Conservation (phyloP, 2,113 vertebrate species). For the Hoplias malabaricus region DNA sequence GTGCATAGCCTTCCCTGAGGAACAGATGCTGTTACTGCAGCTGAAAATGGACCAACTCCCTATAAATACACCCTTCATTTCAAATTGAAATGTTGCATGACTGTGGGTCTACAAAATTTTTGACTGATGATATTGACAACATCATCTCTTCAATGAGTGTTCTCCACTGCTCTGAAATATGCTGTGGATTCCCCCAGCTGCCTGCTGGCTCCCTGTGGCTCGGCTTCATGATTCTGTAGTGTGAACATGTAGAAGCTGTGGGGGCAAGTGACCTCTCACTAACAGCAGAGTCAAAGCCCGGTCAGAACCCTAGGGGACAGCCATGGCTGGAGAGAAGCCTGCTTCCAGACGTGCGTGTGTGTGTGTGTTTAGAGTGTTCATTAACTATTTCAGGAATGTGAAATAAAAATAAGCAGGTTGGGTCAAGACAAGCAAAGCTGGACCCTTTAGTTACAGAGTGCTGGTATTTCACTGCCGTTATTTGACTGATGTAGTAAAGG, state of each 20-base stretch:
- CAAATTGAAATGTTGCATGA: no score
- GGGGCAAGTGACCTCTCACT: constrained; percentile 14
- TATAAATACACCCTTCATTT: no score
- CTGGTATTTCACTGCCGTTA: not conserved
- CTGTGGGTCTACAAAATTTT: no score
- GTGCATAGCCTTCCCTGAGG: no score
- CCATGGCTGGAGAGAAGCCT: constrained; percentile 11
- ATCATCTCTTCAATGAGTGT: not conserved
- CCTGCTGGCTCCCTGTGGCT: not conserved
- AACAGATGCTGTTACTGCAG: no score
- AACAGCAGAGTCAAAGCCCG: constrained; percentile 16
- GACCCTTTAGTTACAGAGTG: not conserved
- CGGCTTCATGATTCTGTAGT: not conserved
- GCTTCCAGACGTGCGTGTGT: constrained; percentile 16
- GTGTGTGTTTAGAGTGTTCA: constrained; percentile 25
- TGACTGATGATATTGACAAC: no score
- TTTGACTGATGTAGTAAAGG: no score
- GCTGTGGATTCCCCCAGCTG: not conserved
- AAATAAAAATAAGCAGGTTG: constrained; percentile 32
- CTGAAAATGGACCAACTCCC: no score
- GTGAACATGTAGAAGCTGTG: constrained; percentile 8
- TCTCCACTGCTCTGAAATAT: not conserved
- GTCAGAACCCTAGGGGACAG: constrained; percentile 25
- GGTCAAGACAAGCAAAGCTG: constrained; percentile 12
- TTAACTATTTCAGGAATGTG: constrained; percentile 30